A percentile compares a stretch with the other conserved stretches of the same genome.
Evolutionary conservation across 1,140 invertebrate species (phyloP).

Genomic region (Pseudachorutes palmiensis): DNA sequence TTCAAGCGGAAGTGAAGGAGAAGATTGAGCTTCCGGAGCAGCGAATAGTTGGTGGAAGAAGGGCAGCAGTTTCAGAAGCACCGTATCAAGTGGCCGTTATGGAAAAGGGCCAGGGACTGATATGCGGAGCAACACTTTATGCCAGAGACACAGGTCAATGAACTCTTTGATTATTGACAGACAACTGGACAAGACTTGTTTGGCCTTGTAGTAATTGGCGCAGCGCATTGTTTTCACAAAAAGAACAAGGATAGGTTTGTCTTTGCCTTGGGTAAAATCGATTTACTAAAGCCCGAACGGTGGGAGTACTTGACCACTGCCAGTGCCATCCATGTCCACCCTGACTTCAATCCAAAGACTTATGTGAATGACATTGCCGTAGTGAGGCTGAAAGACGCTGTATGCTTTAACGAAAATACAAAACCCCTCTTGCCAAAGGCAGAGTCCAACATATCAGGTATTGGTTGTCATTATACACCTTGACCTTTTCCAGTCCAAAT

Average conservation of each 20-base stretch:
- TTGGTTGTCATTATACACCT: background rate
- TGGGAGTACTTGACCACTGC: background rate
- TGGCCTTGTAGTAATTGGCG: background rate
- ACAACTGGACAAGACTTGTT: background rate
- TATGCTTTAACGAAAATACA: background rate
- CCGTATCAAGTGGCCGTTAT: background rate
- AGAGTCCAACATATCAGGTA: background rate
- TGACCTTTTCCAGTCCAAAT: background rate
- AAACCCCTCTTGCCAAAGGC: background rate
- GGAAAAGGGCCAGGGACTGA: background rate
- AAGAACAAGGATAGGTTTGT: background rate
- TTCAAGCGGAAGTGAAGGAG: no score
- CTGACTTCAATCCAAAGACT: background rate
- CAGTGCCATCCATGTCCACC: background rate
- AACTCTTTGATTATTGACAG: background rate
- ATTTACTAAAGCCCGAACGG: background rate
- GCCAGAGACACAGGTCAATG: background rate
- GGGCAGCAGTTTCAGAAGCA: background rate
- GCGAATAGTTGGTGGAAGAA: background rate
- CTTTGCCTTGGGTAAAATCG: background rate
- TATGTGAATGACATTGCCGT: background rate
- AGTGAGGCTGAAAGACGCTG: background rate
- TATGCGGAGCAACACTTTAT: background rate
- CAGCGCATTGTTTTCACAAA: background rate
- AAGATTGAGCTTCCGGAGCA: no score